These are phyloP conservation scores for Taenaris catops DNA, from an alignment of 2,888 invertebrate genomes.

Conservation along the genomic window DNA sequence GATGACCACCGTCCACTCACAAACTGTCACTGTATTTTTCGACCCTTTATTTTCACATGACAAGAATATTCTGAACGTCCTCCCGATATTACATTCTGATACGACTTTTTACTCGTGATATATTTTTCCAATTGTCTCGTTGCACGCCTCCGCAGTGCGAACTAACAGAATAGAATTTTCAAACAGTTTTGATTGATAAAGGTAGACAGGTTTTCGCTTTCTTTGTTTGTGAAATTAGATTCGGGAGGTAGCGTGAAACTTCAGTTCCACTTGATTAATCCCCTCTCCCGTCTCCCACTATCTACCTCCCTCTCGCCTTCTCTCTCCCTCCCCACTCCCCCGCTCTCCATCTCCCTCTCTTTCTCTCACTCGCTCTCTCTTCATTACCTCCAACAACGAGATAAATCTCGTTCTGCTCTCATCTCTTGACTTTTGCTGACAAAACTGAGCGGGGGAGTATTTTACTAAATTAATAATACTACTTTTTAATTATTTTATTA, in stretches of 20 bases:
- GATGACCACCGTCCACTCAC: constrained; percentile 72
- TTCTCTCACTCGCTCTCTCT: too few species aligned
- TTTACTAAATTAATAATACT: too few species aligned
- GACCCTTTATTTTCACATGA: constrained; percentile 77
- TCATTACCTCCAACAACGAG: too few species aligned
- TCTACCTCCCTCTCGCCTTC: too few species aligned
- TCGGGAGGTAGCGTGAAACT: constrained; percentile 67
- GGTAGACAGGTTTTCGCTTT: constrained; percentile 76
- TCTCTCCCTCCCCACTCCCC: too few species aligned
- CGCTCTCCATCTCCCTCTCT: too few species aligned
- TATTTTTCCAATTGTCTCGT: constrained; percentile 74
- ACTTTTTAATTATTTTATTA: too few species aligned
- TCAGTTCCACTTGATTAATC: constrained; percentile 74
- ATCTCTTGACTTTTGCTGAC: too few species aligned
- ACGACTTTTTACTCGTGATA: constrained; percentile 77
- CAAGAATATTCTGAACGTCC: constrained; percentile 69
- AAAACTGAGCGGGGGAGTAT: too few species aligned
- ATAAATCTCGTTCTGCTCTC: too few species aligned
- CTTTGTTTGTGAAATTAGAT: constrained; percentile 77
- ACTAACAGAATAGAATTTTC: constrained; percentile 76
- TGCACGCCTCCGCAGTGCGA: constrained; percentile 58
- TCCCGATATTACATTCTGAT: constrained; percentile 76
- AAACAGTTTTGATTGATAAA: constrained; percentile 78
- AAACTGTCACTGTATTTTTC: constrained; percentile 73
- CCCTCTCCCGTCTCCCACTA: too few species aligned